Conservation (phyloP, 2,797 vertebrate species). For the Enoplosus armatus region DNA sequence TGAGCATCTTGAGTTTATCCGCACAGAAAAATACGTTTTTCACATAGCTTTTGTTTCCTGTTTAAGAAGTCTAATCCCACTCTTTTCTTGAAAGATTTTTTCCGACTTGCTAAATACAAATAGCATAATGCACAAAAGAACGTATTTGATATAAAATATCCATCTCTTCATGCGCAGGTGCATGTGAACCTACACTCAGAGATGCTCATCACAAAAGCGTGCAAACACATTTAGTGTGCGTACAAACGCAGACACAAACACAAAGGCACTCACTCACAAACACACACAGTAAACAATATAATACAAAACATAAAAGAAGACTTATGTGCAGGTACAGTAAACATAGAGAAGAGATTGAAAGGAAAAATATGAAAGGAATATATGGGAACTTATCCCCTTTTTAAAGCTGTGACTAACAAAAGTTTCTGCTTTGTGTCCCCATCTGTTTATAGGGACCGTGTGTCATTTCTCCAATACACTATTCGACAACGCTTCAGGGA, state of each 20-base stretch:
- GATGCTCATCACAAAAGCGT: conserved; percentile 36
- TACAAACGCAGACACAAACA: conserved; percentile 17
- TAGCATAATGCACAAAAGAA: conserved; percentile 34
- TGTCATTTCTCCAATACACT: conserved; percentile 52
- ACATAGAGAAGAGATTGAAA: conserved; percentile 37
- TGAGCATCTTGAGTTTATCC: conserved; percentile 57
- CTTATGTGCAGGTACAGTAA: conserved; percentile 52
- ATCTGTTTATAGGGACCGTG: conserved; percentile 63
- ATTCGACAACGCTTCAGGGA: conserved; percentile 64
- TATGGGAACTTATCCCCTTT: conserved; percentile 46
- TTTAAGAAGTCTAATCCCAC: conserved; percentile 52
- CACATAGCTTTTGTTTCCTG: conserved; percentile 35
- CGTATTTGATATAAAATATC: conserved; percentile 47
- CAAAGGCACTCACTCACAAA: conserved; percentile 20
- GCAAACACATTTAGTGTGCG: conserved; percentile 40
- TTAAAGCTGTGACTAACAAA: conserved; percentile 58
- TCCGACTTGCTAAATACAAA: conserved; percentile 36
- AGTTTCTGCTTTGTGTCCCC: conserved; percentile 50
- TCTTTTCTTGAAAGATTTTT: conserved; percentile 27
- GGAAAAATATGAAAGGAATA: conserved; percentile 43
- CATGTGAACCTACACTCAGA: neutral
- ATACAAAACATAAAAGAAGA: conserved; percentile 51
- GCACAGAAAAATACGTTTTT: conserved; percentile 28
- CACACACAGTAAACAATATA: conserved; percentile 26
- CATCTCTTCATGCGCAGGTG: conserved; percentile 37